A percentile compares a stretch with the other conserved stretches of the same genome.
phyloP scores from a whole-genome alignment of 2,888 invertebrate species.

The Drosophila cracens region DNA sequence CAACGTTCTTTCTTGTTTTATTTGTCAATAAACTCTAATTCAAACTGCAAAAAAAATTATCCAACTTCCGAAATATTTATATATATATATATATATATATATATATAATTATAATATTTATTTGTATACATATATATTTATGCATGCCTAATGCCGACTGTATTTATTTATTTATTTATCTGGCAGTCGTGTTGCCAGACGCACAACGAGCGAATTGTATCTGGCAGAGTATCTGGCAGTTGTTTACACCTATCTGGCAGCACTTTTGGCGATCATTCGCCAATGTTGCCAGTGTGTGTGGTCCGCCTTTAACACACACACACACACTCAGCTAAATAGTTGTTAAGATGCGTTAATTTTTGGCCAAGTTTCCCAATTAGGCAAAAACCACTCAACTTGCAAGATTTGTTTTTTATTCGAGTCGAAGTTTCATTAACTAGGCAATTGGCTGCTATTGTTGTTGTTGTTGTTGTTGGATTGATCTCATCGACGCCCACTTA shows the following conservation, averaged over 20 bases:
- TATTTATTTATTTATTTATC: neutral
- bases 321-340: neutral
- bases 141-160: neutral
- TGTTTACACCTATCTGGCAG: neutral
- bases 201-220: neutral
- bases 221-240: neutral
- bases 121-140: neutral
- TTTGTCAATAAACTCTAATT: too few relatives aligned
- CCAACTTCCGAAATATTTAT: too few relatives aligned
- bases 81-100: neutral
- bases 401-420: slow-evolving; percentile 17
- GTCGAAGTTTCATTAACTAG: slow-evolving; percentile 31
- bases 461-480: slow-evolving; percentile 22
- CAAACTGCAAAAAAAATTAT: too few relatives aligned
- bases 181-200: neutral
- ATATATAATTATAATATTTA: neutral
- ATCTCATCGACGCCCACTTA: slow-evolving; percentile 46
- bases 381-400: slow-evolving; percentile 31
- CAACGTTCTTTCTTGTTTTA: too few relatives aligned
- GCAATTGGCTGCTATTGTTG: slow-evolving; percentile 1
- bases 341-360: neutral
- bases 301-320: neutral
- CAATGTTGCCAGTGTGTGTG: neutral
- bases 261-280: neutral
- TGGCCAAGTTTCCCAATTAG: slow-evolving; percentile 34